phyloP scores from a whole-genome alignment of 2,113 vertebrate species.

The Xiphophorus maculatus region DNA sequence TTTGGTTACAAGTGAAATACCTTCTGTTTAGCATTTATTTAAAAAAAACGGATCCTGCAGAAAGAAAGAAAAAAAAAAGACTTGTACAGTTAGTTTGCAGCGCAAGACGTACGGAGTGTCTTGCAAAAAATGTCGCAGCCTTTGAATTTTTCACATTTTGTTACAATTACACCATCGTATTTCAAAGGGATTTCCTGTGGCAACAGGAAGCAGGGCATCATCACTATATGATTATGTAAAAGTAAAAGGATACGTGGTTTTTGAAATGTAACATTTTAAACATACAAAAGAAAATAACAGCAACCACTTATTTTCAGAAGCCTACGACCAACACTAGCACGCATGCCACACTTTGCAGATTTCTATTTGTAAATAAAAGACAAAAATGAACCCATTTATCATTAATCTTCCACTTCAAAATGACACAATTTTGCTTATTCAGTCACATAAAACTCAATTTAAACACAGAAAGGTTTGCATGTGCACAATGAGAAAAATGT shows the following conservation, averaged over 20 bases:
- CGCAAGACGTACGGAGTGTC: neutral
- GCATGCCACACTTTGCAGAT: neutral
- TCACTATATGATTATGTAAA: neutral
- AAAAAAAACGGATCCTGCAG: neutral
- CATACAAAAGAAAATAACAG: neutral
- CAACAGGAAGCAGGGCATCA: neutral
- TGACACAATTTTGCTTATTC: neutral
- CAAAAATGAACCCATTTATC: neutral
- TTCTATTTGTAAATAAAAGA: neutral
- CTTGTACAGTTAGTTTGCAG: neutral
- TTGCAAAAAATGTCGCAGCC: neutral
- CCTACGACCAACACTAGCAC: neutral
- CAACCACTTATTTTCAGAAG: neutral
- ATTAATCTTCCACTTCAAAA: no score
- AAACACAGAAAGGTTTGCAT: neutral
- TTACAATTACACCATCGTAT: neutral
- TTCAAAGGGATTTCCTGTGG: neutral
- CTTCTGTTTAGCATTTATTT: slow-evolving; percentile 1
- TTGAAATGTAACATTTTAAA: neutral
- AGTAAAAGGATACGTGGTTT: neutral
- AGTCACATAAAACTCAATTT: neutral
- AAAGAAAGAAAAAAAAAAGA: neutral
- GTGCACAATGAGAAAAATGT: neutral
- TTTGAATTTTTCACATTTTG: neutral
- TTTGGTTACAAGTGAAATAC: neutral